Evolutionary conservation across 2,888 invertebrate genomes (phyloP).

Genomic region (Bellardia pandia): DNA sequence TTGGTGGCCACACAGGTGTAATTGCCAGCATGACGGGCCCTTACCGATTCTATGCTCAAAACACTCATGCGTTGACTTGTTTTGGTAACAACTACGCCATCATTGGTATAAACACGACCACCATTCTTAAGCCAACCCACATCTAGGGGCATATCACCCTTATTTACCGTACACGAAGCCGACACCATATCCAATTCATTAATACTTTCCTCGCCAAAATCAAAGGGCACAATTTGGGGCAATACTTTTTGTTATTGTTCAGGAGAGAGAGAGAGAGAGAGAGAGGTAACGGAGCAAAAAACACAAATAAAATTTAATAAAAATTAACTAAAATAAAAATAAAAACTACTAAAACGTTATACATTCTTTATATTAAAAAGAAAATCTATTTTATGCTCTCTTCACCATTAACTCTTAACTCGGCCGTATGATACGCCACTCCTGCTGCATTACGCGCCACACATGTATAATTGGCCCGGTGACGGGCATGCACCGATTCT

Average conservation of each 20-base stretch:
- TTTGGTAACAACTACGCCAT: conserved; percentile 85
- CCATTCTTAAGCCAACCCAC: conserved; percentile 89
- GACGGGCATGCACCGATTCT: conserved; percentile 88
- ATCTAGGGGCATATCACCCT: conserved; percentile 91
- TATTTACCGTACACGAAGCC: conserved; percentile 89
- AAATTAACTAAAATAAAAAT: conserved; percentile 47
- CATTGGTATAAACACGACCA: conserved; percentile 84
- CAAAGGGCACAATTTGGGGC: conserved; percentile 90
- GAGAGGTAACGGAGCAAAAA: conserved; percentile 4
- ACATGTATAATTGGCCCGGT: conserved; percentile 91
- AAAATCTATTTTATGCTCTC: conserved; percentile 30
- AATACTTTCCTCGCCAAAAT: conserved; percentile 88
- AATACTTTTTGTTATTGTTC: conserved; percentile 85
- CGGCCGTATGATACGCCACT: conserved; percentile 88
- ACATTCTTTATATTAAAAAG: background rate
- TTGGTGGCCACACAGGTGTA: conserved; percentile 88
- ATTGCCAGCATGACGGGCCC: conserved; percentile 87
- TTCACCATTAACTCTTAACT: conserved; percentile 90
- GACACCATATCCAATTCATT: conserved; percentile 90
- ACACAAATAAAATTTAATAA: conserved; percentile 7
- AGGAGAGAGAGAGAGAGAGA: too few relatives aligned
- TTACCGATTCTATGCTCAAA: conserved; percentile 87
- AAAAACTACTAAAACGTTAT: conserved; percentile 6
- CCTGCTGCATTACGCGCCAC: conserved; percentile 89
- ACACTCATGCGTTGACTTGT: conserved; percentile 88